Base-by-base conservation (phyloP, 2,113 vertebrate species). In the Ochotona curzoniae region DNA sequence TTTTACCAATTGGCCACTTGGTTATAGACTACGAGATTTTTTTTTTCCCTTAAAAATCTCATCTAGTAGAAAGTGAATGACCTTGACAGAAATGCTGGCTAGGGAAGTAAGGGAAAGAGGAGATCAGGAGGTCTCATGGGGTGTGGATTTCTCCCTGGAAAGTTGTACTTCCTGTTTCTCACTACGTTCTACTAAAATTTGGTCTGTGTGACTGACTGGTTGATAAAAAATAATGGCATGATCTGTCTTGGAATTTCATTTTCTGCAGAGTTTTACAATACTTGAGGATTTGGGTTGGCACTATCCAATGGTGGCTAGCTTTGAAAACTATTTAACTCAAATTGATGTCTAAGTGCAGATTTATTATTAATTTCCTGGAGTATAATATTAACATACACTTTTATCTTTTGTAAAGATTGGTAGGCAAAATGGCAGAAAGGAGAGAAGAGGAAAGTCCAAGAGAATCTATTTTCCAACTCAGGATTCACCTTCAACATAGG, bases 111-210 rank as follows among this genome's bases (percentile, higher is more conserved):
- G 28, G 54, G 64, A 70, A 95, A 81, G 73, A 51, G 47, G 94
- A 93, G 92, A 90, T 49, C 18, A 13, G n/a, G 38, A 64, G 54
- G 14, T 44, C 44, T 89, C 26, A 3, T 8, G 3, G 71, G 28
- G 67, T 73, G 38, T 83, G 49, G 61, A 11, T 8, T 80, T 93
- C 47, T 51, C 49, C 32, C 13, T 14, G 23, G 30, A 23, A 8
- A 71, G 61, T 90, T 95, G 96, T 83, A 93, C 57, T 94, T 96
- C 87, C 11, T 57, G 25, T 69, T 93, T 94, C 83, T 70, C 81
- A 17, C 28, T 30, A 28, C 30, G 2, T 73, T 82, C 89, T 47
- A 44, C 23, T 35, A 32, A 57, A 30, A 75, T 7, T 32, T 78
- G 25, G 30, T 60, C 11, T 23, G 69, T 44, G 38, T 44, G 64